These are phyloP conservation scores for Halisarca cf. caerulea DNA, from an alignment of 37 sponge, comb jelly and placozoan species.

Conservation along the genomic window DNA sequence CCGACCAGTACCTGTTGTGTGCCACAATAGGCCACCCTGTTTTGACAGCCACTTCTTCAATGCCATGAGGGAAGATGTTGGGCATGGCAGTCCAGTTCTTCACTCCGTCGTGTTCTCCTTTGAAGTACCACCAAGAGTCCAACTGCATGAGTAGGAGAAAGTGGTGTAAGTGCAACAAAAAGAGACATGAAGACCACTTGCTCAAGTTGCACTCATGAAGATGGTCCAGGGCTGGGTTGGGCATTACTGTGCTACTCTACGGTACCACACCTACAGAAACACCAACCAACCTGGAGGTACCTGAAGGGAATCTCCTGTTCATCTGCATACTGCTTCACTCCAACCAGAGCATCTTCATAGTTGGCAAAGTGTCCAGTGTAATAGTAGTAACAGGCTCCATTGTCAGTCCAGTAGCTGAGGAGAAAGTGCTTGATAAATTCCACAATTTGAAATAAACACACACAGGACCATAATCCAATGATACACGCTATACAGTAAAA, in stretches of 20 bases:
- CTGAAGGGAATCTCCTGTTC: constrained; percentile 45
- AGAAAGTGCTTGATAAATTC: no score
- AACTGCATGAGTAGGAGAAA: no score
- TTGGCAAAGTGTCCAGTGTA: constrained; percentile 59
- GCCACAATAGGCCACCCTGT: constrained; percentile 65
- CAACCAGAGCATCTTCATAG: constrained; percentile 73
- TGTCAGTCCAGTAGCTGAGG: constrained; percentile 79
- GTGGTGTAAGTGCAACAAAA: no score
- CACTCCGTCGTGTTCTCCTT: constrained; percentile 56
- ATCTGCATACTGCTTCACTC: constrained; percentile 64
- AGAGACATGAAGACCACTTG: no score
- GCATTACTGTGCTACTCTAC: no score
- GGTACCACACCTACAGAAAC: no score
- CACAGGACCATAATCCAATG: no score
- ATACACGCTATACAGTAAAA: no score
- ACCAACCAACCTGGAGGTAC: constrained; percentile 55
- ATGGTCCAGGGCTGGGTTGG: no score
- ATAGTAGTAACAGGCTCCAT: constrained; percentile 85
- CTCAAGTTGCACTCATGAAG: no score
- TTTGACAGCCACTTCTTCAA: constrained; percentile 45
- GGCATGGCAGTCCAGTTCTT: constrained; percentile 83
- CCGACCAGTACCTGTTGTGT: constrained; percentile 82
- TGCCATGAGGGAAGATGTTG: constrained; percentile 70
- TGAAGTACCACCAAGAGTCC: constrained; percentile 91
- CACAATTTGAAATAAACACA: no score